Evolutionary conservation across 2,797 vertebrate genomes (phyloP), one percentile per base, ranked within the genome.

Genomic region (Adelosebastes latens): DNA sequence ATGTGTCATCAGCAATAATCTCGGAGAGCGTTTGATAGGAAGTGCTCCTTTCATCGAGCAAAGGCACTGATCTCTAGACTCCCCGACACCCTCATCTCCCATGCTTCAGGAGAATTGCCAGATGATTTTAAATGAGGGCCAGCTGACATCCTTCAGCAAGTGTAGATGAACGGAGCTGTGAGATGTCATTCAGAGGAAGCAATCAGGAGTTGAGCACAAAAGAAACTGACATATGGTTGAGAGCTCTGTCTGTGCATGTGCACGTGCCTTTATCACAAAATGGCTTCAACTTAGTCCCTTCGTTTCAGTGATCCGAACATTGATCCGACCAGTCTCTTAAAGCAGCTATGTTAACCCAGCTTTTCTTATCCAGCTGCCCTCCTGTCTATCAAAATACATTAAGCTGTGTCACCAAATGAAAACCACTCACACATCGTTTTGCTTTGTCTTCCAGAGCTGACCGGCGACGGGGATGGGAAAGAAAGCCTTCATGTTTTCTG

Each of bases 1-100:
- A 92, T 92, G 87, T 95, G 95, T 94, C 95, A 95, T 94, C 90
- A 87, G 86, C 86, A 88, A 93, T 94, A 91, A 94, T 92, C 90
- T 88, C 87, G 60, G 72, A 67, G 72, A 91, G 91, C 27, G 72
- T 93, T 93, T 93, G 92, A 95, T 89, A 93, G 84, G 89, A 89
- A 65, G 89, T 79, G 87, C 82, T 88, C 84, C 89, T 94, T 93
- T 93, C 88, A 90, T 93, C 46, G 42, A 82, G 86, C 77, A 81
- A 79, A 86, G 79, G 82, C 91, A 79, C 84, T 77, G 86, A 88
- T 91, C 83, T 87, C 86, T 75, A 53, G 49, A 69, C 83, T 87
- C 80, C 63, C 79, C 76, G 88, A 87, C 86, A 86, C 79, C 69
- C 84, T 83, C 56, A 68, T 89, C 85, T 90, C 79, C 73, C 32